phyloP scores from a whole-genome alignment of 1,140 invertebrate genomes.

The Drosophila pruinosa region DNA sequence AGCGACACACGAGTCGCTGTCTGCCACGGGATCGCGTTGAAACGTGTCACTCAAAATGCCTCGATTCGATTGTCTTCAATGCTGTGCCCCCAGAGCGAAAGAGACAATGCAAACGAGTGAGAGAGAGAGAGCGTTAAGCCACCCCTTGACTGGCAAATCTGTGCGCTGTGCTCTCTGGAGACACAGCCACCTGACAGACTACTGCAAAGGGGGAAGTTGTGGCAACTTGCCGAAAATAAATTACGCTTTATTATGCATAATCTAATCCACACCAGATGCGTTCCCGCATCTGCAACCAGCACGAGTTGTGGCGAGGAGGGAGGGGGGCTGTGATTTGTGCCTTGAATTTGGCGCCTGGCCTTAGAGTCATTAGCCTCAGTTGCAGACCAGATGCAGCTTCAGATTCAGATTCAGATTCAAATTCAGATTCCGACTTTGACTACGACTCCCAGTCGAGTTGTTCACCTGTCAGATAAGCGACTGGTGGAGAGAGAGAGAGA shows the following conservation, averaged over 20 bases:
- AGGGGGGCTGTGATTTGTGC: conserved; percentile 18
- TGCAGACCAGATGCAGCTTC: no score
- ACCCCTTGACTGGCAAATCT: conserved; percentile 46
- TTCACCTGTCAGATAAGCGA: conserved; percentile 35
- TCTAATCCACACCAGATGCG: conserved; percentile 78
- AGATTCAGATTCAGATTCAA: not conserved
- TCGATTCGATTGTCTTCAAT: conserved; percentile 46
- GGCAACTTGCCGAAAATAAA: conserved; percentile 70
- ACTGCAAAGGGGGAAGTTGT: not conserved
- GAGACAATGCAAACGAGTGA: no score
- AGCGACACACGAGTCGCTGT: conserved; percentile 34
- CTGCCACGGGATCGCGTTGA: conserved; percentile 39
- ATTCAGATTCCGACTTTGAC: not conserved
- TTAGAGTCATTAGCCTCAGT: conserved; percentile 32
- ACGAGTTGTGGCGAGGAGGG: not conserved
- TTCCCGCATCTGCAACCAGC: not conserved
- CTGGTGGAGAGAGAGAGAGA: not conserved
- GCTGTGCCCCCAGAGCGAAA: no score
- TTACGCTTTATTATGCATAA: conserved; percentile 82
- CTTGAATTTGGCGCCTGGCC: conserved; percentile 28
- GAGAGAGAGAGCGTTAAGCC: not conserved
- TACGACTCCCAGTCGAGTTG: conserved; percentile 4
- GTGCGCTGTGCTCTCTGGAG: conserved; percentile 28
- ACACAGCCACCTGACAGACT: conserved; percentile 31
- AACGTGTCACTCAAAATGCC: conserved; percentile 65